Evolutionary conservation across 2,797 vertebrate genomes (phyloP).

Genomic region (Gymnothorax javanicus): DNA sequence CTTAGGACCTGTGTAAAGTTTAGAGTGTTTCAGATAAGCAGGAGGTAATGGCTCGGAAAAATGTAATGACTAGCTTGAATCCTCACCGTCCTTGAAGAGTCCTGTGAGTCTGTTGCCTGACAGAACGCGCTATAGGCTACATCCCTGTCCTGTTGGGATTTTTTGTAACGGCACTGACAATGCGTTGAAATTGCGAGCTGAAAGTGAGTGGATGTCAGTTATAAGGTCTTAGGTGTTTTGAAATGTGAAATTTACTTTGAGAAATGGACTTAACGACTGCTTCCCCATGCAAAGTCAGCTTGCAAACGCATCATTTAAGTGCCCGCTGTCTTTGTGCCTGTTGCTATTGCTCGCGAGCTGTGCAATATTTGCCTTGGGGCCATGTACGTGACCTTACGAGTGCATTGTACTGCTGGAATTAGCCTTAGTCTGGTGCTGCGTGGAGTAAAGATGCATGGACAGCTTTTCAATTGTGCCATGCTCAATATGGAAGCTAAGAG

Average conservation of each 20-base stretch:
- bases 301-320: too few species aligned
- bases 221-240: background rate
- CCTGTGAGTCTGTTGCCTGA: background rate
- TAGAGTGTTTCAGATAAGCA: background rate
- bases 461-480: conserved; percentile 10
- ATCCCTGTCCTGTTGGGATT: background rate
- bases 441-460: background rate
- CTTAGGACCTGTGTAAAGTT: background rate
- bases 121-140: background rate
- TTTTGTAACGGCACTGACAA: background rate
- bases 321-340: too few species aligned
- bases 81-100: too few species aligned
- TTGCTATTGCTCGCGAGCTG: background rate
- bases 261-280: background rate
- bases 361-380: background rate
- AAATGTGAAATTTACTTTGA: background rate
- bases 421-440: background rate
- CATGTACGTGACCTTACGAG: background rate
- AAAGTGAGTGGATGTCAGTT: background rate
- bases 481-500: background rate
- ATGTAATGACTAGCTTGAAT: background rate
- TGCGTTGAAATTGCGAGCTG: background rate
- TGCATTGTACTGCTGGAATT: background rate
- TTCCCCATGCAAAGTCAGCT: background rate
- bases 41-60: background rate